Evolutionary conservation across 2,888 invertebrate genomes (phyloP).

Genomic region (Blastobasis adustella): DNA sequence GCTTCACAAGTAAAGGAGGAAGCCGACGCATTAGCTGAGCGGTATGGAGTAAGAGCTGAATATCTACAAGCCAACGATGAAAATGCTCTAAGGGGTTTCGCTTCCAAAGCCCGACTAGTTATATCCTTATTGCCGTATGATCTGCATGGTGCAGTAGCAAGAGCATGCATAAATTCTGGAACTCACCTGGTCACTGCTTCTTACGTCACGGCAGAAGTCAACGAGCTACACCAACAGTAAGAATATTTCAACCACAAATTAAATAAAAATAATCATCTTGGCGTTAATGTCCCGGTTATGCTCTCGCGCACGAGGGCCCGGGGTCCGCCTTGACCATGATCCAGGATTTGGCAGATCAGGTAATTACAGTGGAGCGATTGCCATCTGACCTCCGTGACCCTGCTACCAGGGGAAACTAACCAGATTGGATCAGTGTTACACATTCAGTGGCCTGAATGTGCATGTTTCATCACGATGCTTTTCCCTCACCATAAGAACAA

Average conservation of each 20-base stretch:
- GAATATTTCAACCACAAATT: slow-evolving; percentile 20
- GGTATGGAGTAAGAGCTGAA: slow-evolving; percentile 85
- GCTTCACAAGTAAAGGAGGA: slow-evolving; percentile 91
- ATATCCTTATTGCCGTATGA: slow-evolving; percentile 93
- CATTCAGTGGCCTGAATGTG: too few species aligned
- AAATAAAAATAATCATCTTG: too few species aligned
- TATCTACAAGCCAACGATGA: slow-evolving; percentile 88
- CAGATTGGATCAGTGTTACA: too few species aligned
- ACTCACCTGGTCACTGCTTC: slow-evolving; percentile 98
- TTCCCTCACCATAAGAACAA: too few species aligned
- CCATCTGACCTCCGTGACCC: too few species aligned
- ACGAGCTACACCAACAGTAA: slow-evolving; percentile 83
- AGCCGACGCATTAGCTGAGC: slow-evolving; percentile 86
- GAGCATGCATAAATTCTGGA: slow-evolving; percentile 88
- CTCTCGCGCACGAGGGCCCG: too few species aligned
- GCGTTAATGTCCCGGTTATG: too few species aligned
- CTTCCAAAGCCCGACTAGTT: slow-evolving; percentile 84
- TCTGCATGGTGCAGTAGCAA: slow-evolving; percentile 90
- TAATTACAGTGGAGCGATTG: too few species aligned
- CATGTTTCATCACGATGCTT: too few species aligned
- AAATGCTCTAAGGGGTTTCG: slow-evolving; percentile 80
- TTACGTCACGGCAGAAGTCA: slow-evolving; percentile 91
- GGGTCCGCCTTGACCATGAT: too few species aligned
- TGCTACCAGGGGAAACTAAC: too few species aligned
- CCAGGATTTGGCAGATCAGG: too few species aligned